phyloP scores from a whole-genome alignment of 2,888 invertebrate genomes.

The Heliconius hortense region DNA sequence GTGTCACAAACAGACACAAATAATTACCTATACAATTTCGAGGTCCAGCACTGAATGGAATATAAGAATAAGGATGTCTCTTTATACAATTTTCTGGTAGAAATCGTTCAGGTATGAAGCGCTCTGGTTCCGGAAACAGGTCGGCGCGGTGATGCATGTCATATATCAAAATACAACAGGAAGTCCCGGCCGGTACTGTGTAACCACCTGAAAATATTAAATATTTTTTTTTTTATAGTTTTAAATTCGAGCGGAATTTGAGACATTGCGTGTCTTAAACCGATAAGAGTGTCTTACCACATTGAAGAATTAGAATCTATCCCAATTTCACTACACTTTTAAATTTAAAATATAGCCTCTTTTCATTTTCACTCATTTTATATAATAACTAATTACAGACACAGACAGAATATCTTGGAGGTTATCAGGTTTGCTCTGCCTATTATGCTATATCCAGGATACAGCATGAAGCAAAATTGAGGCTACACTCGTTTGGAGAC shows the following conservation, averaged over 20 bases:
- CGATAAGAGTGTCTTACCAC: too few relatives aligned
- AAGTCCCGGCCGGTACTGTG: conserved; percentile 70
- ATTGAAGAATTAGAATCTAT: too few relatives aligned
- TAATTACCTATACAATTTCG: conserved; percentile 66
- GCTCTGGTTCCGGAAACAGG: conserved; percentile 84
- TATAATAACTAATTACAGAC: too few relatives aligned
- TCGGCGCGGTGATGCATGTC: conserved; percentile 84
- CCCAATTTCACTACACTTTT: too few relatives aligned
- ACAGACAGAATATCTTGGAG: too few relatives aligned
- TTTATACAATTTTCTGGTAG: conserved; percentile 77
- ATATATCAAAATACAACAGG: conserved; percentile 77
- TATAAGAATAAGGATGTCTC: conserved; percentile 83
- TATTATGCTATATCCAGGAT: too few relatives aligned
- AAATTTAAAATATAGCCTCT: too few relatives aligned
- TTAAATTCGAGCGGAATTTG: not conserved
- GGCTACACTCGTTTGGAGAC: too few relatives aligned
- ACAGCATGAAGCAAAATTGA: too few relatives aligned
- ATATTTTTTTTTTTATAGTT: not conserved
- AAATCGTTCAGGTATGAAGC: conserved; percentile 87
- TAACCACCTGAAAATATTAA: conserved; percentile 66
- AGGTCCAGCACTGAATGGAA: conserved; percentile 86
- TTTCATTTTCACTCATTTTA: too few relatives aligned
- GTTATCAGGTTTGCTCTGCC: too few relatives aligned
- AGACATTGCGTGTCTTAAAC: not conserved
- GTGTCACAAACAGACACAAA: too few relatives aligned